Evolutionary conservation across 2,113 vertebrate genomes (phyloP).

Genomic region (Calidris pygmaea): DNA sequence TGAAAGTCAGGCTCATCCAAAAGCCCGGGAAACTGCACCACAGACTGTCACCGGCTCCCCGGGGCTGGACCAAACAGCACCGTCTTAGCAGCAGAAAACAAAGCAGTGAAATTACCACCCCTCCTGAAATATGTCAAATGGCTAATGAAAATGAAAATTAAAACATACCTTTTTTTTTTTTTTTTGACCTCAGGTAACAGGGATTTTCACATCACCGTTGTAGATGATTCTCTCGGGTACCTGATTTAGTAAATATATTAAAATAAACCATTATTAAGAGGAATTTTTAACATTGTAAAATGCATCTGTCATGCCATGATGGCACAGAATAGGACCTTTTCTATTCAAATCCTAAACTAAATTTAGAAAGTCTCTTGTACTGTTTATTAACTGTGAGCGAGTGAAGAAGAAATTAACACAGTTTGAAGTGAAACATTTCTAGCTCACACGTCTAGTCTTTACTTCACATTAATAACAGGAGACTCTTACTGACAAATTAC

Average conservation of each 20-base stretch:
- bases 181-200: slow-evolving; percentile 72
- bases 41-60: neutral
- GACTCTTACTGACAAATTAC: slow-evolving; percentile 50
- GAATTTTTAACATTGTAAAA: slow-evolving; percentile 23
- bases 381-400: neutral
- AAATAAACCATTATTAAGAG: slow-evolving; percentile 78
- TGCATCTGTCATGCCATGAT: neutral
- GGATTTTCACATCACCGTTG: slow-evolving; percentile 84
- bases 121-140: slow-evolving; percentile 7
- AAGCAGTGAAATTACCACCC: neutral
- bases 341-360: slow-evolving; percentile 8
- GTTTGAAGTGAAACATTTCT: neutral
- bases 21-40: neutral
- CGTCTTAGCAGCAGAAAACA: neutral
- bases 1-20: neutral
- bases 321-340: neutral
- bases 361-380: neutral
- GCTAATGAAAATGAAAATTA: slow-evolving; percentile 67
- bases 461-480: slow-evolving; percentile 47
- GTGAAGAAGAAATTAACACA: neutral
- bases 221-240: slow-evolving; percentile 84
- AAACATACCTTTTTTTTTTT: slow-evolving; percentile 67
- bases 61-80: neutral
- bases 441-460: neutral
- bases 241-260: slow-evolving; percentile 81